Evolutionary conservation across 2,888 invertebrate genomes (phyloP), one percentile per base, ranked within the genome.

Genomic region (Orthosia incerta): DNA sequence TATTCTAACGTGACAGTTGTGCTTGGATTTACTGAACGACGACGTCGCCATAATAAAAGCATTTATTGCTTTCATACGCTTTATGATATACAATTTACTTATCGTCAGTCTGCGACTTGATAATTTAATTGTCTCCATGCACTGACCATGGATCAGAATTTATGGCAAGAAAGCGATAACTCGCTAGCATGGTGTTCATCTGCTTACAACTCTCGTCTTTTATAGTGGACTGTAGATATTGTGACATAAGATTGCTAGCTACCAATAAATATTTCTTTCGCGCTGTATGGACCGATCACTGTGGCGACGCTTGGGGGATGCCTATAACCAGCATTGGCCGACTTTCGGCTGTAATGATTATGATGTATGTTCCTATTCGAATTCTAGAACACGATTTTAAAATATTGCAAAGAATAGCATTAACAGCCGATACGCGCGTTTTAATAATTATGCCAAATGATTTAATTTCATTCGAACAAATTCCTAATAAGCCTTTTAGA

Each of bases 1-100:
- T 18, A 55, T 63, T 50, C 26, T 59, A 70, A 79, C 74, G 79
- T 11, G 26, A 69, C 39, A 65, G 45, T 75, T 79, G 66, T 16
- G 53, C 12, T 11, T 74, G 53, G 50, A 61, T 46, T 74, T 55
- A 66, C 65, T 53, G 51, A 45, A n/a, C 39, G 31, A 57, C 48
- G n/a, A 57, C 18, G 12, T 18, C 20, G 13, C 26, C 26, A 60
- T 68, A 64, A 13, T 61, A 62, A 65, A 74, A 68, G 26, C 46
- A 16, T 26, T 55, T 45, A 45, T 53, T 20, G 20, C 53, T 56
- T 39, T 39, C 26, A 26, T 53, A 57, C 11, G 26, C n/a, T 71
- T 46, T 18, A 50, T 61, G 16, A 48, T 15, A 56, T 20, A 20
- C n/a, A 45, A 16, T n/a, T 46, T 76, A 16, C 20, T 9, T 3